Base-by-base conservation (phyloP, 2,888 invertebrate genomes). In the Sturmia bella region DNA sequence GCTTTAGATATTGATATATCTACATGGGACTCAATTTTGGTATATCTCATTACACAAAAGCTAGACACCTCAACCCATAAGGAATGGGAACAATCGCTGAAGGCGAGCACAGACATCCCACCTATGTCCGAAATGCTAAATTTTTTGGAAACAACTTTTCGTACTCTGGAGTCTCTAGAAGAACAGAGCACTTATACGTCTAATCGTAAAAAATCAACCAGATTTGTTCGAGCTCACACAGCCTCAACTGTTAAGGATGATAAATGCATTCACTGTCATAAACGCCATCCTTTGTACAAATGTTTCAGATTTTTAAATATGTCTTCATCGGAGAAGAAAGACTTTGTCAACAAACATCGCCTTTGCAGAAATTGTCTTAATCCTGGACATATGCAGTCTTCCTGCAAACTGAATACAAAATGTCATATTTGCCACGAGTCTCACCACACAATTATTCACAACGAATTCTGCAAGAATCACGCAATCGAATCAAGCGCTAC, bases 301-400 rank as follows among this genome's bases (percentile, higher is more conserved):
- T 82, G 77, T 5, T 77, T 77, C 19, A 37, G 50, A 54, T 73
- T 81, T 63, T n/a, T 63, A 13, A 24, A 43, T 0, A 17, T 73
- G 6, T n/a, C 64, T 15, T 73, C 69, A 13, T 6, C 61, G 1
- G 64, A 82, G 9, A 78, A 74, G 45, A 63, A 77, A 12, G 27
- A 45, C 2, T 32, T 77, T 2, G 27, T 78, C 13, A 52, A 56
- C 15, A 27, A 59, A 13, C 12, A 66, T 15, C 57, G 37, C 0
- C 11, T 78, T 0, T 78, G 66, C 13, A 7, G 43, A 15, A 82
- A 82, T 15, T 78, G 78, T 37, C 32, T 77, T 2, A 56, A 57
- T 15, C 6, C 39, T 48, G 73, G 68, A n/a, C 68, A 75, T n/a
- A 27, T 64, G 9, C 57, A 64, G 39, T 24, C 39, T 3, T 17